Conservation (phyloP, 2,888 invertebrate genomes). For the Xestoiulus laeticollis region DNA sequence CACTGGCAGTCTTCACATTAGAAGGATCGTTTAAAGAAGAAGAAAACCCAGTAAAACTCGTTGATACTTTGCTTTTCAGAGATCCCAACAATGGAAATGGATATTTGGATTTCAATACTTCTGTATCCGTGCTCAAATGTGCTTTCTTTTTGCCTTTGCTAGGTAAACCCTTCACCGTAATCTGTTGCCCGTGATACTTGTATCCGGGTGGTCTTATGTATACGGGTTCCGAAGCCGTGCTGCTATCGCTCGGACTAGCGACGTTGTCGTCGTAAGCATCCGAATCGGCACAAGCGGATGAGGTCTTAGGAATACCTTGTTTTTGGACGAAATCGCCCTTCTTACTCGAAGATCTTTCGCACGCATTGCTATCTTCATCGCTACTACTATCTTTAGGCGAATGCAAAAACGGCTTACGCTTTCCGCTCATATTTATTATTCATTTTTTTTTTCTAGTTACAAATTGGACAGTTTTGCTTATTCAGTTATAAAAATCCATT, state of each 20-base stretch:
- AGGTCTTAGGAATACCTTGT: neutral
- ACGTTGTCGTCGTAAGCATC: constrained; percentile 39
- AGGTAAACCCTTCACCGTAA: constrained; percentile 20
- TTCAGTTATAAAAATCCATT: neutral
- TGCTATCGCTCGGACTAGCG: constrained; percentile 53
- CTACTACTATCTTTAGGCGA: constrained; percentile 52
- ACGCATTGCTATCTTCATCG: constrained; percentile 45
- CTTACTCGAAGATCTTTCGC: neutral
- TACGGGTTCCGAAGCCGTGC: constrained; percentile 54
- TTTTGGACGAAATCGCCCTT: neutral
- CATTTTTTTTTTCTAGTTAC: neutral
- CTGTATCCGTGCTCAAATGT: constrained; percentile 42
- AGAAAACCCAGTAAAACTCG: neutral
- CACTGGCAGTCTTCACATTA: neutral
- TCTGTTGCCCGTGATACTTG: constrained; percentile 52
- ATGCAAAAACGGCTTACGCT: constrained; percentile 46
- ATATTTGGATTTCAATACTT: neutral
- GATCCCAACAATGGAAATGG: neutral
- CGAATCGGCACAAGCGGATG: neutral
- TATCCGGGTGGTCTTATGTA: constrained; percentile 54
- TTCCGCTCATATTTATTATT: constrained; percentile 49
- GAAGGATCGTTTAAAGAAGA: neutral
- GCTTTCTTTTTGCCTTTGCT: constrained; percentile 54
- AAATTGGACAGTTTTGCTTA: neutral
- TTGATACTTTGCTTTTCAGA: neutral